Evolutionary conservation across 2,113 vertebrate species (phyloP), one percentile per base, ranked within the genome.

Genomic region (Enhydra lutris): DNA sequence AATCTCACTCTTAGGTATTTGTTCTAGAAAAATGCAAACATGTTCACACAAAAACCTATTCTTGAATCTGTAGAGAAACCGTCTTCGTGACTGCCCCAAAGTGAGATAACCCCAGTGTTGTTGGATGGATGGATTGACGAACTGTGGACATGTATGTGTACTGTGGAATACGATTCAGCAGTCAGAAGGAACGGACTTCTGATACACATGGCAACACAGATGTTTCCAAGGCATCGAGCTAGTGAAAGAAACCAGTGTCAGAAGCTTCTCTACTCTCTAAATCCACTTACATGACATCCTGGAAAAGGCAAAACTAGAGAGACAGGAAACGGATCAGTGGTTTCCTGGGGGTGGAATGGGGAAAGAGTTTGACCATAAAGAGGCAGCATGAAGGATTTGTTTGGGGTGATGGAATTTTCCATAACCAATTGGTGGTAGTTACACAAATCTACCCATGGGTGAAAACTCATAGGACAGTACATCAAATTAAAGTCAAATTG

Each of bases 181-280:
- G 24, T 47, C 2, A 65, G 67, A 87, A 91, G 11, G n/a, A 36
- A 52, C 4, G 31, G 29, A 21, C 80, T 59, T 13, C 29, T 2
- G 6, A 65, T 14, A 74, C 2, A 20, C 23, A 20, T 0, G 2
- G 14, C 6, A n/a, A 50, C 6, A 1, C 7, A 29, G 24, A 17
- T n/a, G 71, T 42, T 71, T 67, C 89, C 63, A 55, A 91, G 65
- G 14, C 26, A 47, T 85, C 7, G 26, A 1, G 10, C 14, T 74
- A 76, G 65, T 71, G 17, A 34, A 71, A 84, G 57, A 81, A 80
- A 26, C 24, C 24, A 63, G 45, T 26, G 6, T 45, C 39, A 3
- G 8, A 67, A 29, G 21, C 29, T 45, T 65, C 31, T 31, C 45
- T 61, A 1, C 9, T 57, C 11, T n/a, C 4, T 57, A 78, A 84